A percentile compares a stretch with the other conserved stretches of the same genome.
These are phyloP conservation scores for Chelon labrosus DNA, from an alignment of 2,797 vertebrate genomes.

Conservation along the genomic window DNA sequence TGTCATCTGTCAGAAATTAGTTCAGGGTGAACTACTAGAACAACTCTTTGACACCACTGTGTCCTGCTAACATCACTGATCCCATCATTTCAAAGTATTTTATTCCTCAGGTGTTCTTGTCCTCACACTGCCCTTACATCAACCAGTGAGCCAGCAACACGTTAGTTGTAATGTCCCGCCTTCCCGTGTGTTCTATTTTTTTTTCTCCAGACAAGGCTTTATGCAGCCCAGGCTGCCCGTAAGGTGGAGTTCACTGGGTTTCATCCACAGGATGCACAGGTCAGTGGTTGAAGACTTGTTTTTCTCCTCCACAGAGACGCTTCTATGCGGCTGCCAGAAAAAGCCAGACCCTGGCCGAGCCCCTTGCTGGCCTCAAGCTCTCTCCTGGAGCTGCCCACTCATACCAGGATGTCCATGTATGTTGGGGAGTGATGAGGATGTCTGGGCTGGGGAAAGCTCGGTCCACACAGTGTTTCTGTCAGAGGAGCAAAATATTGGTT, in stretches of 20 bases:
- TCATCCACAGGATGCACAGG: constrained; percentile 91
- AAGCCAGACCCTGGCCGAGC: constrained; percentile 65
- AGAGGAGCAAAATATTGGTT: neutral
- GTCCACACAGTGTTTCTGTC: neutral
- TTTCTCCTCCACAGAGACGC: constrained; percentile 70
- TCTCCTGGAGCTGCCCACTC: constrained; percentile 54
- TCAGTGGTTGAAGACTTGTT: constrained; percentile 76
- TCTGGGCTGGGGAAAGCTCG: constrained; percentile 3
- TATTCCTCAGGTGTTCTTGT: neutral
- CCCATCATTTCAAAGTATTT: neutral
- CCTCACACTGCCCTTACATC: neutral
- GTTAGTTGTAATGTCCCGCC: constrained; percentile 47
- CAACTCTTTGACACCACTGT: neutral
- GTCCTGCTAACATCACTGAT: neutral
- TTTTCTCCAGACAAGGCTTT: constrained; percentile 88
- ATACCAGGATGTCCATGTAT: constrained; percentile 77
- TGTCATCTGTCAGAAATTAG: neutral
- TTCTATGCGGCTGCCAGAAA: constrained; percentile 63
- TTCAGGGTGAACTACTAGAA: neutral
- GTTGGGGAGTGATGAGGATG: constrained; percentile 41
- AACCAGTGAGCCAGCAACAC: constrained; percentile 15
- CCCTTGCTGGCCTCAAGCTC: constrained; percentile 68
- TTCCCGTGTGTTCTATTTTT: constrained; percentile 62
- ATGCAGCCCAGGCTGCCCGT: constrained; percentile 91
- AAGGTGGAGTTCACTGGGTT: constrained; percentile 81